These are phyloP conservation scores for Coracias cyanogaster DNA, from an alignment of 2,797 vertebrate genomes.

Conservation along the genomic window DNA sequence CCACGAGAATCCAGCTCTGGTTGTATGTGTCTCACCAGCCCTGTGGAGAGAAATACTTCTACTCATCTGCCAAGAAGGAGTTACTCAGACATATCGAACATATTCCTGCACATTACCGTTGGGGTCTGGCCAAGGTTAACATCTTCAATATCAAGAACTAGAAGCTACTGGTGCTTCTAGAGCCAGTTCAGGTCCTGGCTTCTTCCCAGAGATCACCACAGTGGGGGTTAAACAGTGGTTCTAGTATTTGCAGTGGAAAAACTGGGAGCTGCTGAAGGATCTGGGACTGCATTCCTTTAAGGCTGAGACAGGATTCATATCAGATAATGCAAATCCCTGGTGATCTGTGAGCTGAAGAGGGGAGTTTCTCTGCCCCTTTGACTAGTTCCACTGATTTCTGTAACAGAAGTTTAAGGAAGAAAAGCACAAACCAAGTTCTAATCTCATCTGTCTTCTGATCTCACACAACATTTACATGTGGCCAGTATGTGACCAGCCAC, in stretches of 20 bases:
- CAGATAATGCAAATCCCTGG: background rate
- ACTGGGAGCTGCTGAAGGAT: background rate
- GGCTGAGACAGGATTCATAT: background rate
- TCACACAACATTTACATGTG: background rate
- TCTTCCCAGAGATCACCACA: background rate
- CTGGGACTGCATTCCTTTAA: background rate
- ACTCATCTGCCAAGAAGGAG: background rate
- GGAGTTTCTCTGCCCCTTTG: background rate
- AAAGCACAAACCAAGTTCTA: background rate
- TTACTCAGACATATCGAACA: background rate
- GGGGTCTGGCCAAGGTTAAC: background rate
- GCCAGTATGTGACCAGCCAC: background rate
- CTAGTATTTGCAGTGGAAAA: background rate
- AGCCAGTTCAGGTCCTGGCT: background rate
- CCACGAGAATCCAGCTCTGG: background rate
- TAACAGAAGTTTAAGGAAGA: background rate
- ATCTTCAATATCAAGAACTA: background rate
- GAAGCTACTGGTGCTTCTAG: background rate
- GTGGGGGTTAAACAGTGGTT: background rate
- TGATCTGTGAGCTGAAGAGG: background rate
- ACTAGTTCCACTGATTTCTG: background rate
- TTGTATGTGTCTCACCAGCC: background rate
- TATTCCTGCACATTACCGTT: background rate
- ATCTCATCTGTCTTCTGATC: background rate
- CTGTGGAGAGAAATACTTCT: background rate